These are phyloP conservation scores for Kryphioiulus occultus DNA, from an alignment of 2,888 invertebrate genomes.

Conservation along the genomic window DNA sequence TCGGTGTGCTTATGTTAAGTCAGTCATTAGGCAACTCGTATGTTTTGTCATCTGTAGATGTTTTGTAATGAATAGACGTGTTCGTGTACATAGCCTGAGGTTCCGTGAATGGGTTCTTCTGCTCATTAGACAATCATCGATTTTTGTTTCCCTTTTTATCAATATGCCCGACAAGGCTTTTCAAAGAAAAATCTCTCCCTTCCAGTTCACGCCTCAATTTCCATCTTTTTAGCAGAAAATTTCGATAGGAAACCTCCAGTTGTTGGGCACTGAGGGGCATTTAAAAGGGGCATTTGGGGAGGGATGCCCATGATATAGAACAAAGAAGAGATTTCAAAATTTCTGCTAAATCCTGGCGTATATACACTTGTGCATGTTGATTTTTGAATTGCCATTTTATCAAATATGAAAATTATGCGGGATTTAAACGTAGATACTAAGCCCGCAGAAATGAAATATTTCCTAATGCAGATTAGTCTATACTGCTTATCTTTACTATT, in stretches of 20 bases:
- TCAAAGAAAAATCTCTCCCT: slow-evolving; percentile 39
- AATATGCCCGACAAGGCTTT: slow-evolving; percentile 37
- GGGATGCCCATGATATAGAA: not conserved
- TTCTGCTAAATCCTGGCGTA: not conserved
- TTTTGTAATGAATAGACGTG: slow-evolving; percentile 42
- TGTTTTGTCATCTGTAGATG: slow-evolving; percentile 37
- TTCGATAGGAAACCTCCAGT: not conserved
- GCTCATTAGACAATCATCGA: slow-evolving; percentile 46
- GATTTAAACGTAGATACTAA: too few species aligned
- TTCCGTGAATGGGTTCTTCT: slow-evolving; percentile 45
- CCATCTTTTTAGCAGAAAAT: slow-evolving; percentile 32
- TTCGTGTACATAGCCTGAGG: slow-evolving; percentile 45
- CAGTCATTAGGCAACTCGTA: slow-evolving; percentile 39
- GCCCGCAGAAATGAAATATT: too few species aligned
- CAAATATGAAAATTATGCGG: too few species aligned
- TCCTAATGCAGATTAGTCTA: too few species aligned
- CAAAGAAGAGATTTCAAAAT: not conserved
- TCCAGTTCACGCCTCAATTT: slow-evolving; percentile 40
- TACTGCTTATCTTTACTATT: too few species aligned
- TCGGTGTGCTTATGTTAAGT: slow-evolving; percentile 16
- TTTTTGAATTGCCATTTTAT: too few species aligned
- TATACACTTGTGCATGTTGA: too few species aligned
- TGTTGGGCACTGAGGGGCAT: not conserved
- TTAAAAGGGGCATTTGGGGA: not conserved
- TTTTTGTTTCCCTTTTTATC: slow-evolving; percentile 42